Evolutionary conservation across 2,888 invertebrate species (phyloP), one percentile per base, ranked within the genome.

Genomic region (Tipula lateralis): DNA sequence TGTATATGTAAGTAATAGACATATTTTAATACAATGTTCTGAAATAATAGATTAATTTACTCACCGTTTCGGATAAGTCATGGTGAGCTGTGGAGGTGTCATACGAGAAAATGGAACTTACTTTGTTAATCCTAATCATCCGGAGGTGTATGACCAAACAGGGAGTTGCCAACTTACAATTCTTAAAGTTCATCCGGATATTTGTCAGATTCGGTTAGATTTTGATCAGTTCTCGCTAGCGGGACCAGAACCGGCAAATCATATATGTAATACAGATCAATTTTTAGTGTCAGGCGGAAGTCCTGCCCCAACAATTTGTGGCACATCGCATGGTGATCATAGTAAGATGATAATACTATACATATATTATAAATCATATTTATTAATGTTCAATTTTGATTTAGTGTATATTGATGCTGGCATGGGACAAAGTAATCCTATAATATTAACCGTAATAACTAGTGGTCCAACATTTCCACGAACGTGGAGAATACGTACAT

Each of bases 401-500:
- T 84, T 89, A 96, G 96, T 97, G 94, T 96, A 96, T 88, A 92
- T 97, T 36, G 96, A 96, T 87, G 95, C 95, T 0, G 96, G 96
- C 0, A 86, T 90, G 16, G 90, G 90, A 0, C 89, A 89, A 85
- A 95, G 94, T 32, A 95, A 94, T 89, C 96, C 96, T 0, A 93
- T 96, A 44, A 95, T 95, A 9, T 88, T 97, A 84, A 96, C 96
- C 0, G 93, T 96, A 39, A 95, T 96, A 1, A 96, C 96, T 0
- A 95, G 95, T 87, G 96, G 95, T 1, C 92, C 91, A 9, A 91
- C 94, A 0, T 95, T 93, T 87, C 92, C 94, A 6, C 92, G 96
- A 39, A 92, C 92, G 24, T 96, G 96, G 96, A 95, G 96, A 88
- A 94, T 96, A 34, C 94, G 94, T 86, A 91, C 96, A 0, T 92